Evolutionary conservation across 1,140 invertebrate genomes (phyloP).

Genomic region (Neuroterus valhalla): DNA sequence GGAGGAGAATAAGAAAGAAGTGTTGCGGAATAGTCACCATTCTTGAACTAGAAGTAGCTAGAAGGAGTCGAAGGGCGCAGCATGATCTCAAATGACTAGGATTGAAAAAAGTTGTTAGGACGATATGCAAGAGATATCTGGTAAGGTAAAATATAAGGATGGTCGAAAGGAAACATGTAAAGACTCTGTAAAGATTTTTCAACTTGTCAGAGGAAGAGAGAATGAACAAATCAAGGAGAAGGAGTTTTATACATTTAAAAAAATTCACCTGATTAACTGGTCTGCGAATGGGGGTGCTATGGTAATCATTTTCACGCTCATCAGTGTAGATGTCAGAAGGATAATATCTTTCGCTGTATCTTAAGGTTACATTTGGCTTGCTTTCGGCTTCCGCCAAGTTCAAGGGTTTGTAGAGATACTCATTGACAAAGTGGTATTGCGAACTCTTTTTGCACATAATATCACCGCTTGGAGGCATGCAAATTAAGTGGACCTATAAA

Average conservation of each 20-base stretch:
- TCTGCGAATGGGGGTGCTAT: slow-evolving; percentile 57
- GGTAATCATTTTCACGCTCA: slow-evolving; percentile 76
- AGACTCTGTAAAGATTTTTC: no score
- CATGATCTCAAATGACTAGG: no score
- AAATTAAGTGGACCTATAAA: slow-evolving; percentile 89
- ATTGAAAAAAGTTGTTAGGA: no score
- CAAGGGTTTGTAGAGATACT: slow-evolving; percentile 92
- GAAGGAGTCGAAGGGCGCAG: no score
- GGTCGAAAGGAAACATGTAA: no score
- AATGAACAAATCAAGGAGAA: not conserved
- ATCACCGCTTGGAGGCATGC: slow-evolving; percentile 90
- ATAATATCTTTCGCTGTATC: slow-evolving; percentile 91
- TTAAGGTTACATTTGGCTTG: slow-evolving; percentile 87
- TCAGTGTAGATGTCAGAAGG: slow-evolving; percentile 84
- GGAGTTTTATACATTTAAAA: slow-evolving; percentile 30
- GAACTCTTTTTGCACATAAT: slow-evolving; percentile 93
- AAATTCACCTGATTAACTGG: slow-evolving; percentile 57
- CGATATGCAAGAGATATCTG: no score
- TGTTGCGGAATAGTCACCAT: no score
- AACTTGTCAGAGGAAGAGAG: no score
- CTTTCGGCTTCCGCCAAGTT: slow-evolving; percentile 87
- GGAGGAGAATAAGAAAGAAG: no score
- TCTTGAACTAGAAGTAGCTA: no score
- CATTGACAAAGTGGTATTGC: slow-evolving; percentile 94
- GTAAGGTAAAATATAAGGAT: no score